Percentiles rank a stretch among this genome's conserved stretches.
These are phyloP conservation scores for Cancer borealis DNA, from an alignment of 2,888 invertebrate species.

Conservation along the genomic window DNA sequence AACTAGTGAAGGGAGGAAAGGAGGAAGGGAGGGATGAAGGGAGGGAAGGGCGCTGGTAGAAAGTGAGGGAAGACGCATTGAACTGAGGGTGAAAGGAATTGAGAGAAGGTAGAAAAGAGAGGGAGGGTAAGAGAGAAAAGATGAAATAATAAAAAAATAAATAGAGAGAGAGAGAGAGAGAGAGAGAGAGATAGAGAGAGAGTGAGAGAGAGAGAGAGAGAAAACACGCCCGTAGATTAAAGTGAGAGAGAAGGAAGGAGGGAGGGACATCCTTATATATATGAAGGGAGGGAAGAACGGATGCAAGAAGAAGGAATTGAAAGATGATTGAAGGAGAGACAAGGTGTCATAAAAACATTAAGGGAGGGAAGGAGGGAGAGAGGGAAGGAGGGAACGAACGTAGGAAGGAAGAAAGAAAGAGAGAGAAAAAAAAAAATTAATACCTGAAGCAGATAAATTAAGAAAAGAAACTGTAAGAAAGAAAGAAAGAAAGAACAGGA, in stretches of 20 bases:
- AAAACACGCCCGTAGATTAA: too few relatives aligned
- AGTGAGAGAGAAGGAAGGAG: not conserved
- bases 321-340: not conserved
- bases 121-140: not conserved
- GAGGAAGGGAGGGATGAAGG: not conserved
- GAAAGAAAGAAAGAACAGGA: too few relatives aligned
- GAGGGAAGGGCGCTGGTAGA: not conserved
- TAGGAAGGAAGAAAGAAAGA: too few relatives aligned
- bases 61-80: not conserved
- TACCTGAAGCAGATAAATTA: too few relatives aligned
- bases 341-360: constrained; percentile 6
- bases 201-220: not conserved
- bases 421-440: too few relatives aligned
- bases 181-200: not conserved
- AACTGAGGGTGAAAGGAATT: not conserved
- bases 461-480: too few relatives aligned
- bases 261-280: too few relatives aligned
- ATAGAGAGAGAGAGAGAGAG: not conserved
- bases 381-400: too few relatives aligned
- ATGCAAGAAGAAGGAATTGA: not conserved
- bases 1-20: not conserved
- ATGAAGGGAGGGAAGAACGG: not conserved
- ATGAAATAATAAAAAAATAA: not conserved
- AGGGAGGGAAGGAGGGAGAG: not conserved
- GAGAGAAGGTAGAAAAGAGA: not conserved